phyloP scores from a whole-genome alignment of 37 sponge, comb jelly and placozoan species.

The Chondrosia reniformis region DNA sequence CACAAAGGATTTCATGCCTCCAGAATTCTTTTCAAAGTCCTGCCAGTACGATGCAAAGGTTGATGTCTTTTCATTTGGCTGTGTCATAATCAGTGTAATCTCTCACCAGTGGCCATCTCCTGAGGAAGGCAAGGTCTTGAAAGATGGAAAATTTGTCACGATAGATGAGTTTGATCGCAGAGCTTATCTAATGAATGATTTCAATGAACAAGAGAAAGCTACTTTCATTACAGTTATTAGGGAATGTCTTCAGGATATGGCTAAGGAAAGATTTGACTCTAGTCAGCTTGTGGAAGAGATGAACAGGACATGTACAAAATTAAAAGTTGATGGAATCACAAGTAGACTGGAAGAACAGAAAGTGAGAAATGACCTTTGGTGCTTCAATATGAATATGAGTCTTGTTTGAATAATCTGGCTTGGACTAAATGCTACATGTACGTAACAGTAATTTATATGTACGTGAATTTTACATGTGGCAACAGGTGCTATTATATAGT shows the following conservation, averaged over 20 bases:
- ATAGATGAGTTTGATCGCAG: conserved; percentile 5
- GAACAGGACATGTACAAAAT: too few relatives aligned
- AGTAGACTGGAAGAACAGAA: too few relatives aligned
- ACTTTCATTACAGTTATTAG: not conserved
- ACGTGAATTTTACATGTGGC: too few relatives aligned
- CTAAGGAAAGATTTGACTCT: not conserved
- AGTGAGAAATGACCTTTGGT: too few relatives aligned
- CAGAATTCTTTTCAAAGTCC: not conserved
- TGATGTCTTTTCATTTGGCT: conserved; percentile 13
- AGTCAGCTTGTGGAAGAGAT: too few relatives aligned
- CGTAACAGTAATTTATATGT: too few relatives aligned
- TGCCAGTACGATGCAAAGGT: not conserved
- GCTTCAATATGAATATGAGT: too few relatives aligned
- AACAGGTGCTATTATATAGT: too few relatives aligned
- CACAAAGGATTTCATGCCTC: not conserved
- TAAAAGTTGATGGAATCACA: too few relatives aligned
- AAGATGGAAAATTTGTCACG: not conserved
- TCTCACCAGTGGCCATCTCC: conserved; percentile 5
- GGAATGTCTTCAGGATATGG: not conserved
- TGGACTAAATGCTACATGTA: too few relatives aligned
- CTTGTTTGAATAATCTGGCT: too few relatives aligned
- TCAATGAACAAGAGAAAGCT: not conserved
- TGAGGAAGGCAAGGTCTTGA: not conserved
- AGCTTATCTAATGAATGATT: not conserved
- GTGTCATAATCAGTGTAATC: conserved; percentile 6